phyloP scores from a whole-genome alignment of 2,888 invertebrate genomes.

The Meandrusa payeni region DNA sequence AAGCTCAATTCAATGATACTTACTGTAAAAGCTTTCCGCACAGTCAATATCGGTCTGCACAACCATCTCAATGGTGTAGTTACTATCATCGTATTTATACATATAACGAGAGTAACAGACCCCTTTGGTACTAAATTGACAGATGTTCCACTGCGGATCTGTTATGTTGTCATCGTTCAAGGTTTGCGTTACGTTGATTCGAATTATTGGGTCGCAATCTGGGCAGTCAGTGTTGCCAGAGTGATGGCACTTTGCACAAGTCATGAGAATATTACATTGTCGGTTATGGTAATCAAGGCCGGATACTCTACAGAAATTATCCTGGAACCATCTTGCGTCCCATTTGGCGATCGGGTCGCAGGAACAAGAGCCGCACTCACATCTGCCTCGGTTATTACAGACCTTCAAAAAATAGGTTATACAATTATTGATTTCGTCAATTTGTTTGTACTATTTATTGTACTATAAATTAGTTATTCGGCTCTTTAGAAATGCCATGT shows the following conservation, averaged over 20 bases:
- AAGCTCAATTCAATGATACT: slow-evolving; percentile 33
- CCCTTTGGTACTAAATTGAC: slow-evolving; percentile 54
- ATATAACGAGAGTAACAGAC: slow-evolving; percentile 71
- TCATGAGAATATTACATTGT: slow-evolving; percentile 82
- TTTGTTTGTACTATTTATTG: too few species aligned
- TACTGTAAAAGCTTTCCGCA: slow-evolving; percentile 48
- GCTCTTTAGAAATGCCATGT: too few species aligned
- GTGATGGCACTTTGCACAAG: slow-evolving; percentile 81
- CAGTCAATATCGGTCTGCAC: slow-evolving; percentile 43
- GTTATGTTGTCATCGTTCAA: slow-evolving; percentile 33
- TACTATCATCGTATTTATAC: slow-evolving; percentile 61
- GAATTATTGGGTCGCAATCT: slow-evolving; percentile 80
- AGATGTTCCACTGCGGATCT: slow-evolving; percentile 76
- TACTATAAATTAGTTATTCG: too few species aligned
- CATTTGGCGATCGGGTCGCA: slow-evolving; percentile 40
- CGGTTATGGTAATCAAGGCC: slow-evolving; percentile 86
- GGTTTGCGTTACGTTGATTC: slow-evolving; percentile 33
- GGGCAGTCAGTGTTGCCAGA: slow-evolving; percentile 77
- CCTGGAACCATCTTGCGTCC: slow-evolving; percentile 42
- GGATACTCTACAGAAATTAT: slow-evolving; percentile 43
- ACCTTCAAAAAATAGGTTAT: slow-evolving; percentile 38
- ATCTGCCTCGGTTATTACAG: slow-evolving; percentile 48
- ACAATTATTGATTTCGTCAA: too few species aligned
- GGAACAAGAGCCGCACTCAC: slow-evolving; percentile 44
- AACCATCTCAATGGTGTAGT: slow-evolving; percentile 63